Evolutionary conservation across 2,797 vertebrate species (phyloP).

Genomic region (Microctenopoma steveboyesi): DNA sequence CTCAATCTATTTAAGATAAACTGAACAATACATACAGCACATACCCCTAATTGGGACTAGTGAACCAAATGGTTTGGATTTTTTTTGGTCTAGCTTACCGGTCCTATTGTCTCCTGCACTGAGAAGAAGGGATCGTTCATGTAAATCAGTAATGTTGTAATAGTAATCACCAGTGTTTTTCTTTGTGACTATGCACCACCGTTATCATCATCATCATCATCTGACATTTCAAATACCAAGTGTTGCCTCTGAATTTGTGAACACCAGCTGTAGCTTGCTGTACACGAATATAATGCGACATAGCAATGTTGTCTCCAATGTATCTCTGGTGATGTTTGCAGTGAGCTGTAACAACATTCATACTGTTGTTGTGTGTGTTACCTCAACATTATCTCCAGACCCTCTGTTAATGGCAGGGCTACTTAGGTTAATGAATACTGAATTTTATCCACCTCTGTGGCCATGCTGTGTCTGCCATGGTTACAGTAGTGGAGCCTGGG

Average conservation of each 20-base stretch:
- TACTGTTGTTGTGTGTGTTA: constrained; percentile 23
- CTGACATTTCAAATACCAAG: neutral
- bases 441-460: constrained; percentile 49
- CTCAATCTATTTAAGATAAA: too few relatives aligned
- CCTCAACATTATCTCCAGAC: constrained; percentile 45
- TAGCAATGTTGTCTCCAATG: constrained; percentile 4
- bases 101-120: too few relatives aligned
- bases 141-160: neutral
- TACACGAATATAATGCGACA: constrained; percentile 29
- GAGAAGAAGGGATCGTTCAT: neutral
- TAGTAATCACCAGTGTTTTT: constrained; percentile 7
- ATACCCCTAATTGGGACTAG: too few relatives aligned
- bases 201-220: neutral
- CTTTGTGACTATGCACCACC: neutral
- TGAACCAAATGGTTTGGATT: too few relatives aligned
- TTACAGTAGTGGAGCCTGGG: constrained; percentile 44
- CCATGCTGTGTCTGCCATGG: constrained; percentile 28
- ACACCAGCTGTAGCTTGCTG: neutral
- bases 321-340: constrained; percentile 6
- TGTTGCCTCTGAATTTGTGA: constrained; percentile 24
- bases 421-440: constrained; percentile 64
- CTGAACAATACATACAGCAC: too few relatives aligned
- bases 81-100: too few relatives aligned
- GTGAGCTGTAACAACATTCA: constrained; percentile 22
- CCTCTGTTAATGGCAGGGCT: constrained; percentile 53